Evolutionary conservation across 2,113 vertebrate genomes (phyloP).

Genomic region (Gasterosteus nipponicus): DNA sequence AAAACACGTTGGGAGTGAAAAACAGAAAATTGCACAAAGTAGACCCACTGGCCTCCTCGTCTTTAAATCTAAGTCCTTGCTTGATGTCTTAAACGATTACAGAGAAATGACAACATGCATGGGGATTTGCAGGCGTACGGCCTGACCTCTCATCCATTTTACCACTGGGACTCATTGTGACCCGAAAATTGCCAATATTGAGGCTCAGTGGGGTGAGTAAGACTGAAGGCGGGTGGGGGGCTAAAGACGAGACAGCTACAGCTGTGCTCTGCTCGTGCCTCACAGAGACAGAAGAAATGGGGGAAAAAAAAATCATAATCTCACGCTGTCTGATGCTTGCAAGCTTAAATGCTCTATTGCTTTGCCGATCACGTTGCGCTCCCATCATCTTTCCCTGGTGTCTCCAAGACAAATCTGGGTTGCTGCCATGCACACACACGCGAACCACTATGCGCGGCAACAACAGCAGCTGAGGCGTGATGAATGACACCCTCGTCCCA

Average conservation of each 20-base stretch:
- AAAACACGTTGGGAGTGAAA: constrained; percentile 36
- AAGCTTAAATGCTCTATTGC: constrained; percentile 85
- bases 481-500: constrained; percentile 78
- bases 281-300: constrained; percentile 66
- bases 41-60: constrained; percentile 49
- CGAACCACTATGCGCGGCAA: constrained; percentile 69
- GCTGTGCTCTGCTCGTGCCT: constrained; percentile 64
- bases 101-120: constrained; percentile 68
- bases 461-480: constrained; percentile 77
- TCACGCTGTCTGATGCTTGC: constrained; percentile 79
- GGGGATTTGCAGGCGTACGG: constrained; percentile 70
- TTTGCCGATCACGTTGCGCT: constrained; percentile 83
- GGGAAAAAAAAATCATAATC: constrained; percentile 78
- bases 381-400: constrained; percentile 82
- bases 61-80: constrained; percentile 67
- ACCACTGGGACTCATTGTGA: constrained; percentile 72
- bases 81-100: constrained; percentile 73
- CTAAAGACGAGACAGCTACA: constrained; percentile 64
- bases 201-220: constrained; percentile 70
- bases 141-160: constrained; percentile 73
- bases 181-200: constrained; percentile 79
- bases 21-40: constrained; percentile 47
- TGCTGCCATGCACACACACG: constrained; percentile 69
- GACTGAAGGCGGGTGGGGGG: constrained; percentile 37
- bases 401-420: constrained; percentile 82